These are phyloP conservation scores for Lumbricus terrestris DNA, from an alignment of 2,888 invertebrate species.

Conservation along the genomic window DNA sequence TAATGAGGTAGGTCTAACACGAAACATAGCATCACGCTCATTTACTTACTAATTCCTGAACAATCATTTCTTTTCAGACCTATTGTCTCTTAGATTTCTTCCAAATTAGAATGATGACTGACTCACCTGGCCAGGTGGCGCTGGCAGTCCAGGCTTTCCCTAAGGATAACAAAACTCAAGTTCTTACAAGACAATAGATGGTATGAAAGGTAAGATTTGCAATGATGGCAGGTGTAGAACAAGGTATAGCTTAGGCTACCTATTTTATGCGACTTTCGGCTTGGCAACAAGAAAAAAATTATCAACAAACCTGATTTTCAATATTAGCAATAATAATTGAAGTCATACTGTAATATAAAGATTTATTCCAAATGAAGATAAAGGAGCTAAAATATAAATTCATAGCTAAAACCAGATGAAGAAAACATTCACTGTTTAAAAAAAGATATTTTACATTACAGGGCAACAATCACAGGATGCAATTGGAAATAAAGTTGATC, in stretches of 20 bases:
- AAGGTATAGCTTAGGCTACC: no score
- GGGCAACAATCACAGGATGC: neutral
- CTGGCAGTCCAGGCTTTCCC: neutral
- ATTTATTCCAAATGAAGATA: no score
- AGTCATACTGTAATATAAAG: no score
- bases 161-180: neutral
- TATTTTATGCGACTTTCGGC: no score
- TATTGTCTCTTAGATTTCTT: neutral
- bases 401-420: neutral
- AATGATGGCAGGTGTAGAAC: neutral
- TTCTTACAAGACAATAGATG: neutral
- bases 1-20: no score
- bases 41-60: neutral
- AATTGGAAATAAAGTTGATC: neutral
- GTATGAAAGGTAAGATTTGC: neutral
- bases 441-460: neutral
- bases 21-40: neutral
- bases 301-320: no score
- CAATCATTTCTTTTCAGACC: neutral
- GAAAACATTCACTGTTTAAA: neutral
- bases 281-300: no score
- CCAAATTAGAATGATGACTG: neutral
- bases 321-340: no score
- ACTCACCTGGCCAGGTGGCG: slow-evolving; percentile 8
- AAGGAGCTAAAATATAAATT: no score